These are phyloP conservation scores for Holocentrus rufus DNA, from an alignment of 2,797 vertebrate species.

Conservation along the genomic window DNA sequence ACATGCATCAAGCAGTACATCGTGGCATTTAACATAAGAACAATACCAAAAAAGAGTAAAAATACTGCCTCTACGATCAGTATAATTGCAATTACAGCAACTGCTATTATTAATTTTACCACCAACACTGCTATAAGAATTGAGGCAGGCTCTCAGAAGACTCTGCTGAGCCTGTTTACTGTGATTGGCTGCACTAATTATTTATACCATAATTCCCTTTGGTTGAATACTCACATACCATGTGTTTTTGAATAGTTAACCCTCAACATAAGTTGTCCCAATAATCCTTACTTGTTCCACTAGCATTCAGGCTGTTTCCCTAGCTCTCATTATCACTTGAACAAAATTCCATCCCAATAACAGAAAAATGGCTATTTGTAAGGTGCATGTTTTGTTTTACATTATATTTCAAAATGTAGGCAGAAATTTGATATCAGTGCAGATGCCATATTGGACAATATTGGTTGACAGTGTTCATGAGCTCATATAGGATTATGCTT, in stretches of 20 bases:
- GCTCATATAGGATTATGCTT: conserved; percentile 32
- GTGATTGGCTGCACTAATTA: conserved; percentile 8
- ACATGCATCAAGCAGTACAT: too few relatives aligned
- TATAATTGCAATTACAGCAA: too few relatives aligned
- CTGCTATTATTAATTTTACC: too few relatives aligned
- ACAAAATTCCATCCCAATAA: too few relatives aligned
- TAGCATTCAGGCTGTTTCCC: not conserved
- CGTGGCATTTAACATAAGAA: too few relatives aligned
- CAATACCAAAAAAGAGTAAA: too few relatives aligned
- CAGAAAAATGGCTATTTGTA: too few relatives aligned
- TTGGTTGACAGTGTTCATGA: not conserved
- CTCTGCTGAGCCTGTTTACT: not conserved
- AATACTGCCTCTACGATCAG: too few relatives aligned
- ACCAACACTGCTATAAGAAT: too few relatives aligned
- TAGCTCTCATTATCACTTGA: too few relatives aligned
- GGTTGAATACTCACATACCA: not conserved
- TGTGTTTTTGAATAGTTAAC: not conserved
- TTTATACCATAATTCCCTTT: not conserved
- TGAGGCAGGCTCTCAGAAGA: too few relatives aligned
- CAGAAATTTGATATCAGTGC: conserved; percentile 1
- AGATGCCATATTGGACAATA: not conserved
- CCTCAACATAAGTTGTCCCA: not conserved
- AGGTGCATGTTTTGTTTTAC: not conserved
- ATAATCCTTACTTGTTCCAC: not conserved
- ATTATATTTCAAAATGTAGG: not conserved